These are phyloP conservation scores for Sus scrofa DNA, from an alignment of 2,113 vertebrate genomes.

Conservation along the genomic window DNA sequence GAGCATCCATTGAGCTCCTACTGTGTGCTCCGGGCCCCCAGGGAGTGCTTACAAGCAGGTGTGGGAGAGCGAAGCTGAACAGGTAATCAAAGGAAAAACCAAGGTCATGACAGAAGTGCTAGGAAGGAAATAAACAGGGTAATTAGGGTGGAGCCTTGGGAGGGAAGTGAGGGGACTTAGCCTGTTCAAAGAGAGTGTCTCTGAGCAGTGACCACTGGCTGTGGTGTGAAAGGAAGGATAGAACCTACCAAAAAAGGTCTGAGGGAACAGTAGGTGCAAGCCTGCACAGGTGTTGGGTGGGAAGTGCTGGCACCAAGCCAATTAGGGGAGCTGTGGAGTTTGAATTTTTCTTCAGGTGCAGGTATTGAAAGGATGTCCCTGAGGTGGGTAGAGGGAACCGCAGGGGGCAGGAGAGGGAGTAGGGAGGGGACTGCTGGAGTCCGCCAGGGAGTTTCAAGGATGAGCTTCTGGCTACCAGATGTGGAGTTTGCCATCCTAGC, in stretches of 20 bases:
- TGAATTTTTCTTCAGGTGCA: background rate
- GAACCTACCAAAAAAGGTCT: background rate
- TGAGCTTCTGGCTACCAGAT: fast-evolving
- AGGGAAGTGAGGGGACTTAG: background rate
- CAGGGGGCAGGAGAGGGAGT: background rate
- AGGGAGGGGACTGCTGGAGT: background rate
- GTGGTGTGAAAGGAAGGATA: background rate
- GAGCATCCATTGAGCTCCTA: background rate
- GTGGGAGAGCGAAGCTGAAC: background rate
- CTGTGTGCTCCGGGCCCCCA: background rate
- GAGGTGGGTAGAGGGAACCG: background rate
- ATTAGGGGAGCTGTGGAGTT: background rate
- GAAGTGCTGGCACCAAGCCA: background rate
- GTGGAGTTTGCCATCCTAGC: background rate
- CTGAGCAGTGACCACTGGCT: background rate
- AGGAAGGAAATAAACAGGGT: background rate
- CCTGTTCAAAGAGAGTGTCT: background rate
- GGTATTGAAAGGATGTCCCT: background rate
- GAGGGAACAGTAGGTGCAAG: background rate
- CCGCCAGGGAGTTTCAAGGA: background rate
- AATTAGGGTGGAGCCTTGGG: background rate
- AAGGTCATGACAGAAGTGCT: background rate
- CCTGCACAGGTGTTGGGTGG: background rate
- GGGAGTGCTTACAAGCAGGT: background rate
- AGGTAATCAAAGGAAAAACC: background rate